Evolutionary conservation across 1,140 invertebrate species (phyloP), one percentile per base, ranked within the genome.

Genomic region (Polyergus mexicanus): DNA sequence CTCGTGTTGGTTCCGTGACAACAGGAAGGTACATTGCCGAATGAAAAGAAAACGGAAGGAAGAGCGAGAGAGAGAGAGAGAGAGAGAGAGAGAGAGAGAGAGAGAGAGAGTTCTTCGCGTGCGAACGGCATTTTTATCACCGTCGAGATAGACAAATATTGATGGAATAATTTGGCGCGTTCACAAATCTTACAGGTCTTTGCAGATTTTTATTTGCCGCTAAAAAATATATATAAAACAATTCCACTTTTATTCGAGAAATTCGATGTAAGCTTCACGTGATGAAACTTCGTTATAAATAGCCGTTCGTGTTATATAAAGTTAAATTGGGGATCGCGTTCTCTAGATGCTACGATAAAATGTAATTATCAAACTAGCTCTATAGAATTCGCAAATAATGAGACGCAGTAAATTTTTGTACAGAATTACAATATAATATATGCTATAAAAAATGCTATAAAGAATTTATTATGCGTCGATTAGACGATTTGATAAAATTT

Each of bases 1-100:
- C 58, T 75, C 47, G 16, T 77, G 41, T 77, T 51, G 32, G 62
- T 84, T 77, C 74, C 81, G 81, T 65, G 63, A 77, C 84, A 66
- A 65, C 41, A 77, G 41, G 38, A 56, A 63, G 58, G 22, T 22
- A 58, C n/a, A 38, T 38, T 3, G 56, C 7, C 16, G 44, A 84
- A 84, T 16, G 32, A 60, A 35, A 44, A 77, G 60, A 77, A 63
- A 65, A 32, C 13, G 58, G 2, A 5, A 63, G n/a, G 7, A 60
- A 51, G 47, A 60, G 10, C 63, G 16, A 32, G 8, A 63, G 35
- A 28, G 6, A 60, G 13, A 54, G 51, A 60, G 13, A 54, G 35
- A 60, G 6, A 60, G n/a, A 51, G 47, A 60, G 10, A 77, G 16
- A 32, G 8, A 63, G 35, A 28, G 7, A 60, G 13, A 54, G 51